phyloP scores from a whole-genome alignment of 2,113 vertebrate genomes.

The Chinchilla lanigera region DNA sequence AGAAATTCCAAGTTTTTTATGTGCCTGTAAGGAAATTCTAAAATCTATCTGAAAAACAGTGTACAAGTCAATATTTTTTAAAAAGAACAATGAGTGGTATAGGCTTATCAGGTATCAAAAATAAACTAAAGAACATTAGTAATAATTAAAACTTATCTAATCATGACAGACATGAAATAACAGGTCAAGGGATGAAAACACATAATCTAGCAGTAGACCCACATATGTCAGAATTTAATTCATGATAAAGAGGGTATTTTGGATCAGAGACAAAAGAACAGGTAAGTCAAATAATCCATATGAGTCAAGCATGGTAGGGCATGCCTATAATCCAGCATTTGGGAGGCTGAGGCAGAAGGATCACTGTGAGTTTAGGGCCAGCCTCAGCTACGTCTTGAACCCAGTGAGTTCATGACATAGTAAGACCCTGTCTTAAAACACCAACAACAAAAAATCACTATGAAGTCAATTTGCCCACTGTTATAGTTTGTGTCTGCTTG shows the following conservation, averaged over 20 bases:
- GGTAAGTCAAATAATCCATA: not conserved
- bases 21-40: slow-evolving; percentile 12
- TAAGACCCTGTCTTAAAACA: not conserved
- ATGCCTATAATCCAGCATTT: not conserved
- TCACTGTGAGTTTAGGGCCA: not conserved
- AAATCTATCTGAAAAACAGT: slow-evolving; percentile 46
- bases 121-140: not conserved
- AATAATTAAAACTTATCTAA: slow-evolving; percentile 28
- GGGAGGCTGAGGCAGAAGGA: not conserved
- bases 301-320: not conserved
- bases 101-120: slow-evolving; percentile 50
- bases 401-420: not conserved
- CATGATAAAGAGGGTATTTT: not conserved
- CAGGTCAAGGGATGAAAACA: not conserved
- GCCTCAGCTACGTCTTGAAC: not conserved
- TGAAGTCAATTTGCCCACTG: not conserved
- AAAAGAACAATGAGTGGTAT: not conserved
- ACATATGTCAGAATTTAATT: not conserved
- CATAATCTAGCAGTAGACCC: not conserved
- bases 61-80: not conserved
- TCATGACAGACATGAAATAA: slow-evolving; percentile 3
- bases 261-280: not conserved
- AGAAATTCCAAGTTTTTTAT: not conserved
- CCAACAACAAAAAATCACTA: not conserved
- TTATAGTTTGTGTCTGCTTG: too few relatives aligned